phyloP scores from a whole-genome alignment of 1,140 invertebrate species.

The Mamestra configurata region DNA sequence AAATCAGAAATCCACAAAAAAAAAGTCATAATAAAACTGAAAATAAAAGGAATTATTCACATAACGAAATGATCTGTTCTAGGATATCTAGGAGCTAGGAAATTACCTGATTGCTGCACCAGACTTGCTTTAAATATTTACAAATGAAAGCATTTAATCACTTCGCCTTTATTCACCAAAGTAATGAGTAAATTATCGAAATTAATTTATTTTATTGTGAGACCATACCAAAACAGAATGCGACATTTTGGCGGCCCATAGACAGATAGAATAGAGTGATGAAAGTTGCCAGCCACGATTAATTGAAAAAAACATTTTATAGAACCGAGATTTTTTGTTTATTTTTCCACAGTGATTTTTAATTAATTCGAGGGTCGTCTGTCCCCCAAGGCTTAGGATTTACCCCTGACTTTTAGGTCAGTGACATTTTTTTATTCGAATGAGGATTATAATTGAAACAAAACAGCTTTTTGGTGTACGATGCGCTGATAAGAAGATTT shows the following conservation, averaged over 20 bases:
- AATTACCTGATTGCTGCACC: slow-evolving; percentile 62
- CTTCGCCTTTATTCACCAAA: slow-evolving; percentile 62
- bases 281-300: not conserved
- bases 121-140: slow-evolving; percentile 51
- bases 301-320: not conserved
- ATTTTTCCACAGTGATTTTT: too few relatives aligned
- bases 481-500: too few relatives aligned
- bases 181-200: slow-evolving; percentile 77
- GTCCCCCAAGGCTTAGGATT: too few relatives aligned
- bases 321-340: not conserved
- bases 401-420: too few relatives aligned
- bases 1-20: slow-evolving; percentile 52
- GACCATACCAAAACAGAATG: slow-evolving; percentile 84
- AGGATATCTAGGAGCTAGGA: slow-evolving; percentile 4
- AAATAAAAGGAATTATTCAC: slow-evolving; percentile 71
- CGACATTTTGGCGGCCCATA: slow-evolving; percentile 83
- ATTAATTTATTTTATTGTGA: slow-evolving; percentile 81
- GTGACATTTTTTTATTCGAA: too few relatives aligned
- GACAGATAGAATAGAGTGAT: slow-evolving; percentile 51
- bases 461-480: too few relatives aligned
- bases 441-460: too few relatives aligned
- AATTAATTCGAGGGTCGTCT: too few relatives aligned
- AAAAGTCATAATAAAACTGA: slow-evolving; percentile 54
- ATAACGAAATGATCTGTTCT: slow-evolving; percentile 23
- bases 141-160: slow-evolving; percentile 59